Conservation (phyloP, 2,113 vertebrate genomes). For the Hemibagrus wyckioides region DNA sequence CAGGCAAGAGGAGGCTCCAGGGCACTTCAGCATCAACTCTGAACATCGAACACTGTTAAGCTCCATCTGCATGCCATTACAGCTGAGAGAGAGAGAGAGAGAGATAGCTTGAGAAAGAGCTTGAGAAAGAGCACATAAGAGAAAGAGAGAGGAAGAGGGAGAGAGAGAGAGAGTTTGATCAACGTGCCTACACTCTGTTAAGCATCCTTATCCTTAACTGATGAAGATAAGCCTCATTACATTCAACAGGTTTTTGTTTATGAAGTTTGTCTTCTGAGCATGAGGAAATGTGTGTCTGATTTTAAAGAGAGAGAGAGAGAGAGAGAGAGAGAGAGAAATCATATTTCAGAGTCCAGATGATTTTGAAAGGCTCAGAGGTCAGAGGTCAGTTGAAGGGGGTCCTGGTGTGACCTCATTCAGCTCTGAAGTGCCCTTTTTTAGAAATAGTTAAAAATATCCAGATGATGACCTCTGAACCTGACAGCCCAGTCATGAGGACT, state of each 20-base stretch:
- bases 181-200: neutral
- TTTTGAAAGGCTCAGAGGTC: conserved; percentile 62
- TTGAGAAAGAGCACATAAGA: neutral
- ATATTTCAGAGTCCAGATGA: conserved; percentile 59
- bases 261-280: neutral
- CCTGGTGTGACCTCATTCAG: conserved; percentile 65
- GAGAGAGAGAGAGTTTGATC: conserved; percentile 8
- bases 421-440: conserved; percentile 58
- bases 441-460: conserved; percentile 75
- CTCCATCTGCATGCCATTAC: conserved; percentile 71
- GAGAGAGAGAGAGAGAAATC: conserved; percentile 46
- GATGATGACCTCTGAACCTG: conserved; percentile 71
- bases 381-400: conserved; percentile 56
- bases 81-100: neutral
- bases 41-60: conserved; percentile 62
- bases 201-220: neutral
- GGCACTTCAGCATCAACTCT: neutral
- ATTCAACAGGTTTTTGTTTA: neutral
- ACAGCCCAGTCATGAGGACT: conserved; percentile 55
- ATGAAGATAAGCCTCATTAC: neutral
- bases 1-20: conserved; percentile 13
- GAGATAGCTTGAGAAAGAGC: neutral
- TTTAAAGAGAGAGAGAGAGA: conserved; percentile 23
- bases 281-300: neutral
- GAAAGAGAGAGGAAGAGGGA: neutral